Conservation (phyloP, 2,797 vertebrate species). For the Argentina silus region DNA sequence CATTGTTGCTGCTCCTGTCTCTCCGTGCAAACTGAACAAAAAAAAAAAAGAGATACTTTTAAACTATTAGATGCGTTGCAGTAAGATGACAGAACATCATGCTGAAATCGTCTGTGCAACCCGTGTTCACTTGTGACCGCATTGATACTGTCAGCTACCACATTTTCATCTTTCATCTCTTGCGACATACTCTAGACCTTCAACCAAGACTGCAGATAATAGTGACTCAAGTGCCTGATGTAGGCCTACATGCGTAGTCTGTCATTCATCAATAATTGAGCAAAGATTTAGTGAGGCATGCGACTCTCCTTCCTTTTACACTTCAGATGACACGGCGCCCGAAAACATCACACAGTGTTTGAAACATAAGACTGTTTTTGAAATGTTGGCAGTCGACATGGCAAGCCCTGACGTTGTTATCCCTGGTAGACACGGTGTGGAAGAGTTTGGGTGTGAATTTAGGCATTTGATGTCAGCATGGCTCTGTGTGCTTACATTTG, state of each 20-base stretch:
- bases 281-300: slow-evolving; percentile 1
- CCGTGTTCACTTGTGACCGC: background rate
- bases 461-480: background rate
- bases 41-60: background rate
- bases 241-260: background rate
- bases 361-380: background rate
- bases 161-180: background rate
- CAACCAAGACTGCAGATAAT: background rate
- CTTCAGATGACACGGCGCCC: background rate
- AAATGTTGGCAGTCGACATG: slow-evolving; percentile 2
- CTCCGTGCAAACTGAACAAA: background rate
- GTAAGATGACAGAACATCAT: too few species aligned
- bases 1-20: background rate
- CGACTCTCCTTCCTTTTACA: background rate
- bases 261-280: slow-evolving; percentile 7
- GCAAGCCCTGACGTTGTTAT: background rate
- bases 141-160: background rate
- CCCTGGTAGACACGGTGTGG: background rate
- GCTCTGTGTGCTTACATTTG: background rate
- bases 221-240: background rate
- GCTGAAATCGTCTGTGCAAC: too few species aligned
- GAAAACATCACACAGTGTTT: background rate
- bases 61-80: too few species aligned
- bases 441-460: background rate
- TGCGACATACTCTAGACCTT: background rate